Base-by-base conservation (phyloP, 2,797 vertebrate genomes). In the Lagocephalus sceleratus region DNA sequence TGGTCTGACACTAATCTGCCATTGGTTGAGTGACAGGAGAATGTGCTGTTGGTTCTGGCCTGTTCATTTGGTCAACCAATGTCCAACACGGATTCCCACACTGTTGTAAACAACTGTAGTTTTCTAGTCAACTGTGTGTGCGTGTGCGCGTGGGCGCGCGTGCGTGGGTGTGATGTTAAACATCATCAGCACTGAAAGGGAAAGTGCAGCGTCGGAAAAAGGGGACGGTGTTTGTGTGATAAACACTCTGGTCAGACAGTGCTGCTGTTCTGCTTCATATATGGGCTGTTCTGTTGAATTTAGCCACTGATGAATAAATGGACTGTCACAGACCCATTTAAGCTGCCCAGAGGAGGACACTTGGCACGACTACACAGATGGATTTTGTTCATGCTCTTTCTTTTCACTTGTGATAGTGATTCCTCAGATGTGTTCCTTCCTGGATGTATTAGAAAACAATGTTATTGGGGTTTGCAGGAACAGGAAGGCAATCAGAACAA, bases 221-320 rank as follows among this genome's bases (percentile, higher is more conserved):
- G 91, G 88, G 81, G 89, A 92, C 93, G 90, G 90, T 87, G 89
- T 92, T 93, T 93, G 90, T 85, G 84, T 92, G 90, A 95, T 92
- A 94, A 92, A 94, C 94, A 89, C 90, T 88, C 78, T 11, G 51
- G 61, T 73, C 68, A 68, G 88, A 89, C 90, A 90, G 90, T 82
- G 69, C 82, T 90, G 91, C 92, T 93, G 92, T 94, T 29, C 84
- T 88, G 89, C 92, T 92, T 93, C 94, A 93, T 94, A 93, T 91
- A 92, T 88, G 89, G 89, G 85, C 90, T 70, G 79, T 90, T 91
- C 92, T 93, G 94, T 95, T 94, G 92, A 94, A 94, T 94, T 93
- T 92, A 92, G 89, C 85, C 87, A 85, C 88, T 92, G 91, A 93
- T 94, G 94, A 95, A 94, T 93, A 93, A 92, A 94, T 80, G 86